These are phyloP conservation scores for Trachelus troglodyta DNA, from an alignment of 2,888 invertebrate genomes.

Conservation along the genomic window DNA sequence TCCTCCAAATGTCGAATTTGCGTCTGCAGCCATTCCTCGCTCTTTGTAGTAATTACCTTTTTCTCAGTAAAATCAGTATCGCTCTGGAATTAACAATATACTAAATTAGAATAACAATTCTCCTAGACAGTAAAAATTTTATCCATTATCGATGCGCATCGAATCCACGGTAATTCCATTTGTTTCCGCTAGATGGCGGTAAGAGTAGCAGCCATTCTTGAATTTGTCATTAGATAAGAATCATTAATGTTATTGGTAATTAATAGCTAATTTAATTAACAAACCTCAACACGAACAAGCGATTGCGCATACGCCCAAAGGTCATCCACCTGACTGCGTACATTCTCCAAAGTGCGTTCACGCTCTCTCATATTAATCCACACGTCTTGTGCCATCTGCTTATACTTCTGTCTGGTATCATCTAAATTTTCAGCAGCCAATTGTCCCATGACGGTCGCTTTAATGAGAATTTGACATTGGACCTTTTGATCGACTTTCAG, in stretches of 20 bases:
- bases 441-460: constrained; percentile 76
- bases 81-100: constrained; percentile 28
- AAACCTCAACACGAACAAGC: constrained; percentile 66
- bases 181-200: not conserved
- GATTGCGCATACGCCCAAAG: constrained; percentile 65
- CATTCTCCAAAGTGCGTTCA: constrained; percentile 69
- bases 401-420: constrained; percentile 73
- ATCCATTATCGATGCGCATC: not conserved
- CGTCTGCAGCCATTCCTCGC: constrained; percentile 52
- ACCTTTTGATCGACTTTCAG: constrained; percentile 71
- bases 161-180: not conserved
- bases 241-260: constrained; percentile 49
- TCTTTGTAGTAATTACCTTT: constrained; percentile 33
- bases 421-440: constrained; percentile 76
- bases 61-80: constrained; percentile 31
- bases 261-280: constrained; percentile 35
- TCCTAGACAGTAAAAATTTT: not conserved
- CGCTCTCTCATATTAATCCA: constrained; percentile 74
- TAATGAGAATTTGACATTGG: constrained; percentile 74
- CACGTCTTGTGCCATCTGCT: constrained; percentile 71
- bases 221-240: not conserved
- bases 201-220: not conserved
- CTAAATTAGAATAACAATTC: not conserved
- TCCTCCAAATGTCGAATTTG: constrained; percentile 62
- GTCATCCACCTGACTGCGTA: constrained; percentile 64